These are phyloP conservation scores for Dermatophagoides farinae DNA, from an alignment of 1,140 invertebrate genomes.

Conservation along the genomic window DNA sequence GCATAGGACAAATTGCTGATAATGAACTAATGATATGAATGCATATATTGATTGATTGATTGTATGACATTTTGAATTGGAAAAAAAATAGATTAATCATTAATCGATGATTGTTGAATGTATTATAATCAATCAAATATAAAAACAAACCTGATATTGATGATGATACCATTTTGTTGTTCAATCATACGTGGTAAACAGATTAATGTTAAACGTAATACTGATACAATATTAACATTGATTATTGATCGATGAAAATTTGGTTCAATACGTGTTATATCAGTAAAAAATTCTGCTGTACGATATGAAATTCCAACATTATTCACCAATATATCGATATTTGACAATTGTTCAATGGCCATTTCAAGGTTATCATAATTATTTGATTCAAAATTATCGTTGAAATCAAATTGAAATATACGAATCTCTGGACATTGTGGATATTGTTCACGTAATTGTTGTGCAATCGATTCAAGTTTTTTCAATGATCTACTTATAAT, in stretches of 20 bases:
- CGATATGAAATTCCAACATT: constrained; percentile 12
- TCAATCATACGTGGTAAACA: constrained; percentile 76
- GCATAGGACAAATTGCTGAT: constrained; percentile 51
- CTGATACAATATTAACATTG: constrained; percentile 12
- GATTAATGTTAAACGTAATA: constrained; percentile 46
- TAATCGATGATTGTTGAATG: not conserved
- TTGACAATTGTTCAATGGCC: not conserved
- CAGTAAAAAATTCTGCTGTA: constrained; percentile 7
- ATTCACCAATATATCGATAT: constrained; percentile 12
- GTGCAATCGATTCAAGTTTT: constrained; percentile 45
- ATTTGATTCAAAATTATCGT: not conserved
- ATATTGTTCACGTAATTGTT: not conserved
- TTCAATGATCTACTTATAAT: constrained; percentile 56
- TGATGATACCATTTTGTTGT: constrained; percentile 57
- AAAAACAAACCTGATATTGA: constrained; percentile 45
- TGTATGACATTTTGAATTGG: too few species aligned
- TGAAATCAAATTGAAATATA: constrained; percentile 24
- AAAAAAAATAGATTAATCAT: too few species aligned
- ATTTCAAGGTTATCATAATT: not conserved
- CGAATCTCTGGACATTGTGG: constrained; percentile 22
- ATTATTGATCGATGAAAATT: constrained; percentile 9
- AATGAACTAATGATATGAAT: constrained; percentile 39
- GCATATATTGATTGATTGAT: not conserved
- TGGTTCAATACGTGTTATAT: constrained; percentile 14
- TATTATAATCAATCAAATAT: not conserved